Evolutionary conservation across 2,797 vertebrate species (phyloP).

Genomic region (Sebastes matsubarae): DNA sequence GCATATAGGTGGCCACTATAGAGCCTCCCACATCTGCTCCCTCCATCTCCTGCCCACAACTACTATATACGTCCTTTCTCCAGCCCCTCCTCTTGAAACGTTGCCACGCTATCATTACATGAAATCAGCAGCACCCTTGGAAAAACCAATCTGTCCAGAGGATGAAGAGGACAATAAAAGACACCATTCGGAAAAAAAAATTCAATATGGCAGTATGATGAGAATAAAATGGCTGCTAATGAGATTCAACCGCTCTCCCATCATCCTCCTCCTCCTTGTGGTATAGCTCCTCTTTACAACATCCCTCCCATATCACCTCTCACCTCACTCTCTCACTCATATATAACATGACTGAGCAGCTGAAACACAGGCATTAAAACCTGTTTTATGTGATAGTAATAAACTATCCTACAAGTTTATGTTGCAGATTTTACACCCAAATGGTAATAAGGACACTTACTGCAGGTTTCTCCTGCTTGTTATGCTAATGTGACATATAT

Average conservation of each 20-base stretch:
- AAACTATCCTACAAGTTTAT: constrained; percentile 33
- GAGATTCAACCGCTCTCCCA: constrained; percentile 35
- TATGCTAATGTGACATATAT: constrained; percentile 62
- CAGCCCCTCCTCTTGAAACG: constrained; percentile 26
- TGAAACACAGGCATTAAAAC: constrained; percentile 41
- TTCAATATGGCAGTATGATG: constrained; percentile 42
- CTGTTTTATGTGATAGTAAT: constrained; percentile 44
- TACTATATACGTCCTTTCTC: constrained; percentile 2
- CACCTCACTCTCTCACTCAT: background rate
- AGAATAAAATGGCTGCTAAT: constrained; percentile 57
- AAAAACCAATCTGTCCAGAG: constrained; percentile 53
- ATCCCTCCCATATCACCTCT: background rate
- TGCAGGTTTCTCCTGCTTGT: constrained; percentile 33
- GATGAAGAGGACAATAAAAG: constrained; percentile 52
- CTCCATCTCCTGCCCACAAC: background rate
- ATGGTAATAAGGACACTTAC: constrained; percentile 43
- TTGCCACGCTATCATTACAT: constrained; percentile 43
- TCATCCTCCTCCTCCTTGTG: background rate
- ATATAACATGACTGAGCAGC: constrained; percentile 5
- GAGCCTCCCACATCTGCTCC: background rate
- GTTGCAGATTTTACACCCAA: constrained; percentile 34
- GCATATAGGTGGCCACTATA: background rate
- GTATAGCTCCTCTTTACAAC: constrained; percentile 2
- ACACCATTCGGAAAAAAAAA: constrained; percentile 42
- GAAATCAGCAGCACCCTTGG: constrained; percentile 56